A percentile compares a stretch with the other conserved stretches of the same genome.
Evolutionary conservation across 2,113 vertebrate genomes (phyloP).

Genomic region (Montifringilla adamsi): DNA sequence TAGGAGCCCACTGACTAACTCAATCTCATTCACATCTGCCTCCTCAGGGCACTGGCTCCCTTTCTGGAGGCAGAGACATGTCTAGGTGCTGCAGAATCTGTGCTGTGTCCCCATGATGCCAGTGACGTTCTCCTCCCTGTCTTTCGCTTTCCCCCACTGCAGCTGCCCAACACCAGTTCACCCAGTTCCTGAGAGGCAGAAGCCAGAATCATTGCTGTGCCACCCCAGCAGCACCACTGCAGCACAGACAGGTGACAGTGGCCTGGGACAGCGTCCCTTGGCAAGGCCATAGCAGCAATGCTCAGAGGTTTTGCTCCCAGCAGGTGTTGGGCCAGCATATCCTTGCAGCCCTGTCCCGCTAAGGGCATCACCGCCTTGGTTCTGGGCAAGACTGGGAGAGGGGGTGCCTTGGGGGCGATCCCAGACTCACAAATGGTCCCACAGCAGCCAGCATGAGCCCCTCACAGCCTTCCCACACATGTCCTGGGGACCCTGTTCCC

Average conservation of each 20-base stretch:
- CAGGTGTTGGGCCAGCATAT: not conserved
- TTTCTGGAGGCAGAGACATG: fast-evolving
- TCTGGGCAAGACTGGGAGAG: not conserved
- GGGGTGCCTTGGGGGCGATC: not conserved
- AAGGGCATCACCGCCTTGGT: not conserved
- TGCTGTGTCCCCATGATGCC: not conserved
- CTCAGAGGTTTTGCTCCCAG: not conserved
- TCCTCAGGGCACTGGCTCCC: not conserved
- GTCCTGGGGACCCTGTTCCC: not conserved
- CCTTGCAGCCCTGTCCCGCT: not conserved
- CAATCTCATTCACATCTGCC: not conserved
- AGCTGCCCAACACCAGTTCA: not conserved
- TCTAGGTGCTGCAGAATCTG: not conserved
- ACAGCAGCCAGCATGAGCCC: not conserved
- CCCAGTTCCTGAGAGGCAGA: not conserved
- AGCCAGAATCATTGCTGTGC: not conserved
- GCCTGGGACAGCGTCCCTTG: not conserved
- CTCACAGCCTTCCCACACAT: fast-evolving
- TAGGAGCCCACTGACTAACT: fast-evolving
- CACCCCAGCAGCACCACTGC: not conserved
- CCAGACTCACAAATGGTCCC: not conserved
- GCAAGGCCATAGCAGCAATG: not conserved
- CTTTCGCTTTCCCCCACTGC: not conserved
- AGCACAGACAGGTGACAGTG: not conserved
- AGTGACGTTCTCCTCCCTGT: not conserved